Conservation (phyloP, 2,113 vertebrate species). For the Laterallus jamaicensis region DNA sequence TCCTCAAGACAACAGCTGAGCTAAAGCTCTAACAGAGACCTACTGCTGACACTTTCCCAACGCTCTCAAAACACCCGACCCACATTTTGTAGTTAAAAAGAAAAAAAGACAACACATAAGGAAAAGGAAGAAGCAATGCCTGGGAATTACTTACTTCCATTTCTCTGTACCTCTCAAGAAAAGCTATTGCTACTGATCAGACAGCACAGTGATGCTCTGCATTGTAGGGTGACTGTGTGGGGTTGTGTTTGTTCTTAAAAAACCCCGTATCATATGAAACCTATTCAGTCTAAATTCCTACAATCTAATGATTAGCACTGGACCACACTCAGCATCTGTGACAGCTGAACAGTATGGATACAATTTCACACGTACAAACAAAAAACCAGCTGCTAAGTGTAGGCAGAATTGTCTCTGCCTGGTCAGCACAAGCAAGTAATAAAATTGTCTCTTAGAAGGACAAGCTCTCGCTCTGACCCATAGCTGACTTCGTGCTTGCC, state of each 20-base stretch:
- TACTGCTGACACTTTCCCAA: background rate
- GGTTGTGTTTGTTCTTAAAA: background rate
- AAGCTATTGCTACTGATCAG: rapidly evolving
- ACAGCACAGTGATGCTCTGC: rapidly evolving
- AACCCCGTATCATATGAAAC: background rate
- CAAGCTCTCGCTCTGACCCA: background rate
- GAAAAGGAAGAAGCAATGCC: background rate
- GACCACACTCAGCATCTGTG: background rate
- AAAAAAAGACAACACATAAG: rapidly evolving
- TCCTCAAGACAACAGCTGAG: background rate
- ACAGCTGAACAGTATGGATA: background rate
- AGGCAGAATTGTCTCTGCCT: background rate
- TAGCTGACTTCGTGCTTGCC: background rate
- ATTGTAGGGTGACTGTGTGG: rapidly evolving
- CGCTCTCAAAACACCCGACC: background rate
- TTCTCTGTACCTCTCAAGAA: background rate
- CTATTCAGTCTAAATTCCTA: background rate
- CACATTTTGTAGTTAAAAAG: rapidly evolving
- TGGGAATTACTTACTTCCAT: background rate
- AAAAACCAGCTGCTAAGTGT: background rate
- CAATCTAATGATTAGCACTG: background rate
- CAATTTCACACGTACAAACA: background rate
- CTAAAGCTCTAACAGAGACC: background rate
- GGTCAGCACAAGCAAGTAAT: rapidly evolving
- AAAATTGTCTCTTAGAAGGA: background rate